Conservation (phyloP, 2,888 invertebrate genomes). For the Rhyacophila evoluta region DNA sequence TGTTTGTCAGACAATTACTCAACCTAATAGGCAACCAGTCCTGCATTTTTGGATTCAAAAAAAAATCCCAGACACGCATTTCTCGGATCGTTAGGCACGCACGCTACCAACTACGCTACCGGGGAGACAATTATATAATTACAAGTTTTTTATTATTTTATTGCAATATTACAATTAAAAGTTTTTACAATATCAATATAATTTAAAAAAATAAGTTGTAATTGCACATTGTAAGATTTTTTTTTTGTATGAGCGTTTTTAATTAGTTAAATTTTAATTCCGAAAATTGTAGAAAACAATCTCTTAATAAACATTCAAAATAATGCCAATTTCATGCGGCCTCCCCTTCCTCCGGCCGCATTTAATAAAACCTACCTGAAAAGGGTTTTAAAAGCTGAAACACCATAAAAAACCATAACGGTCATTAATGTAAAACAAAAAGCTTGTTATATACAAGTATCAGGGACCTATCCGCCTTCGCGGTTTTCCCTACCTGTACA, state of each 20-base stretch:
- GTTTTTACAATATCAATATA: too few species aligned
- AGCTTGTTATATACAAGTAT: conserved; percentile 49
- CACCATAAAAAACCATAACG: conserved; percentile 51
- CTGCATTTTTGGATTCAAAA: too few species aligned
- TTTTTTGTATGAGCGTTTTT: too few species aligned
- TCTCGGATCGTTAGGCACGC: too few species aligned
- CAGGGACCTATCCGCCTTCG: background rate
- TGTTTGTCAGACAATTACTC: too few species aligned
- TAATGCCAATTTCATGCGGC: conserved; percentile 3
- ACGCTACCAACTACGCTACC: too few species aligned
- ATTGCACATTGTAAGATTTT: background rate
- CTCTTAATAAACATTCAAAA: conserved; percentile 1
- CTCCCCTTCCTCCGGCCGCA: background rate
- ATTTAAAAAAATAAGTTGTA: conserved; percentile 13
- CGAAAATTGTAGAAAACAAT: background rate
- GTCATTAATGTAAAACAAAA: conserved; percentile 54
- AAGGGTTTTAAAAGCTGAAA: conserved; percentile 53
- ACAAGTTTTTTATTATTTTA: too few species aligned
- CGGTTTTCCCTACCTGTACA: background rate
- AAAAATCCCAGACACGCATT: too few species aligned
- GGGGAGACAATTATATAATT: too few species aligned
- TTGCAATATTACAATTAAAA: too few species aligned
- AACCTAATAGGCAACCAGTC: too few species aligned
- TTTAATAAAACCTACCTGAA: conserved; percentile 49
- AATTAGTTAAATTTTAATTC: background rate